A percentile compares a stretch with the other conserved stretches of the same genome.
Conservation (phyloP, 1,140 invertebrate genomes). For the Heliconius nattereri region DNA sequence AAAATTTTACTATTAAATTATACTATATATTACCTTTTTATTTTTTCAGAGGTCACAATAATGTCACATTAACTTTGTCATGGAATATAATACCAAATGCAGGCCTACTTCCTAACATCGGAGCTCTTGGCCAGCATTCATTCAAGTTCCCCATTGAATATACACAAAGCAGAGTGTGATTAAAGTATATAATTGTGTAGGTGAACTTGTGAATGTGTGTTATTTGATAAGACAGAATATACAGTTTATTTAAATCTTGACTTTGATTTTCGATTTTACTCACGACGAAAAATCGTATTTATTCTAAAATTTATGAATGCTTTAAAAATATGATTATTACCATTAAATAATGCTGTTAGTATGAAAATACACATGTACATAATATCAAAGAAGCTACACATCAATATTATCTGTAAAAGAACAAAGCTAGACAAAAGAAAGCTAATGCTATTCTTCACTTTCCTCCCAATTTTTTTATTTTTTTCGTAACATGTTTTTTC, state of each 20-base stretch:
- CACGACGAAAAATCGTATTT: neutral
- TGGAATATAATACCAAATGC: constrained; percentile 99
- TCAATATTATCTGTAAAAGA: too few relatives aligned
- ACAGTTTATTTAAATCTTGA: constrained; percentile 49
- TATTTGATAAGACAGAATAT: constrained; percentile 59
- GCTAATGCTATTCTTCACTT: too few relatives aligned
- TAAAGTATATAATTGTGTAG: constrained; percentile 43
- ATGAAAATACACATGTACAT: too few relatives aligned
- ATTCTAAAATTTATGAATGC: neutral
- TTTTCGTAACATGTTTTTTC: too few relatives aligned
- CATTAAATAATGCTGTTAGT: neutral
- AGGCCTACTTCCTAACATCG: constrained; percentile 93
- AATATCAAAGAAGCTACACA: too few relatives aligned
- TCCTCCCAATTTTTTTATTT: too few relatives aligned
- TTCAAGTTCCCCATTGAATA: constrained; percentile 96
- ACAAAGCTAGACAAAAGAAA: too few relatives aligned
- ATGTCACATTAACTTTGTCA: constrained; percentile 95
- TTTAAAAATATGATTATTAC: too few relatives aligned
- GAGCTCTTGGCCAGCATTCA: constrained; percentile 90
- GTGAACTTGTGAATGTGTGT: constrained; percentile 41
- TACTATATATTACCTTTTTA: constrained; percentile 41
- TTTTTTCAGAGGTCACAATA: constrained; percentile 92
- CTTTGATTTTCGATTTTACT: constrained; percentile 40
- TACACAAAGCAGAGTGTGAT: constrained; percentile 88
- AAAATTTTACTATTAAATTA: too few relatives aligned